Evolutionary conservation across 2,113 vertebrate species (phyloP).

Genomic region (Pseudorasbora parva): DNA sequence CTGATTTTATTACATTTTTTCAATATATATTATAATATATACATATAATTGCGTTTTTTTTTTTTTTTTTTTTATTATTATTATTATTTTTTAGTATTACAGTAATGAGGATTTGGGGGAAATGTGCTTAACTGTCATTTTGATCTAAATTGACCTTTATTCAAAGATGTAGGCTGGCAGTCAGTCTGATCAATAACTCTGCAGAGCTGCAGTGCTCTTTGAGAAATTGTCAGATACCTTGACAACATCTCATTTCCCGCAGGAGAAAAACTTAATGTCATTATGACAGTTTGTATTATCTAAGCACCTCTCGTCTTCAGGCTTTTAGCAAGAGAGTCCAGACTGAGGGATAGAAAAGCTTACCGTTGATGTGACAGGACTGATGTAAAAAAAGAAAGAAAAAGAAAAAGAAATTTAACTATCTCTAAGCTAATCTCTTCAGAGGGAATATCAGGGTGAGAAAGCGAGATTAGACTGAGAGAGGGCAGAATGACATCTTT

Average conservation of each 20-base stretch:
- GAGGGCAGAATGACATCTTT: slow-evolving; percentile 3
- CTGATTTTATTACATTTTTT: no score
- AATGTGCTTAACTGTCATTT: not conserved
- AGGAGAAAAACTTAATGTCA: not conserved
- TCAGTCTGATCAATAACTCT: slow-evolving; percentile 5
- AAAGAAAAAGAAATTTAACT: not conserved
- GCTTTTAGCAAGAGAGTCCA: not conserved
- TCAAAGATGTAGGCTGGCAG: not conserved
- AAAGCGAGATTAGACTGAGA: not conserved
- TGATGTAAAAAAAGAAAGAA: not conserved
- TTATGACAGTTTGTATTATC: slow-evolving; percentile 6
- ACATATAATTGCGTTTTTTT: no score
- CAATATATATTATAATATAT: no score
- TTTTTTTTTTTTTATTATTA: no score
- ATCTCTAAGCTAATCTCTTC: not conserved
- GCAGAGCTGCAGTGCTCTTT: not conserved
- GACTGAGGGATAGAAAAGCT: slow-evolving; percentile 4
- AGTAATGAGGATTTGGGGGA: not conserved
- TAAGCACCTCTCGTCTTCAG: not conserved
- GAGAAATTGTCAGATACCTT: not conserved
- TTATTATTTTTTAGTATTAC: not conserved
- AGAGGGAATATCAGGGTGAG: not conserved
- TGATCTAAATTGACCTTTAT: not conserved
- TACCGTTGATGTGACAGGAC: not conserved
- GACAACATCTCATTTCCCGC: not conserved